Conservation (phyloP, 1,140 invertebrate species). For the Drosophila gunungcola region DNA sequence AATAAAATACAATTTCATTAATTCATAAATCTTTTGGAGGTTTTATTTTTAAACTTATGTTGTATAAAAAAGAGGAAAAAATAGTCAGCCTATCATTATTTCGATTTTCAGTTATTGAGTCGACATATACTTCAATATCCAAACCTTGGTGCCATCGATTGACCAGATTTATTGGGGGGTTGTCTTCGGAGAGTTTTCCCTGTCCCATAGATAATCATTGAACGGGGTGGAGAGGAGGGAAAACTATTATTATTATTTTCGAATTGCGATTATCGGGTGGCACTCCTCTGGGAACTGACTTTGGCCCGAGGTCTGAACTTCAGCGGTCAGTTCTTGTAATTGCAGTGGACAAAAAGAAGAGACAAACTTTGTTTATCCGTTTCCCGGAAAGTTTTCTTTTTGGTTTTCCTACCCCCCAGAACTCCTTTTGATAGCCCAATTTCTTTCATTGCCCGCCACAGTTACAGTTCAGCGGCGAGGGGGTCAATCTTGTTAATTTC, state of each 20-base stretch:
- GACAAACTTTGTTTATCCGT: constrained; percentile 52
- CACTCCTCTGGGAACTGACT: constrained; percentile 8
- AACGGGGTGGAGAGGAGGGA: neutral
- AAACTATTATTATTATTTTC: constrained; percentile 79
- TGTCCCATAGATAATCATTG: constrained; percentile 71
- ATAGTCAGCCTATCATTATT: no score
- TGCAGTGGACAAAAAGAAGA: constrained; percentile 59
- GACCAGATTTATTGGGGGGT: neutral
- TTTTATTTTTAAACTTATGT: no score
- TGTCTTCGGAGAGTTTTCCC: constrained; percentile 19
- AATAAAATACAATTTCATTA: no score
- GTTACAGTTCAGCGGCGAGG: constrained; percentile 23
- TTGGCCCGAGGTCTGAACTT: neutral
- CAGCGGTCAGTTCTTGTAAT: constrained; percentile 51
- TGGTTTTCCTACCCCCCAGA: neutral
- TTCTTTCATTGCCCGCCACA: constrained; percentile 70
- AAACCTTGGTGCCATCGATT: neutral
- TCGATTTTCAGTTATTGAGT: neutral
- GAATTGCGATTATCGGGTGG: constrained; percentile 63
- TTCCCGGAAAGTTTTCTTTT: constrained; percentile 24
- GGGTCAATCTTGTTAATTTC: constrained; percentile 82
- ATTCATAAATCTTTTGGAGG: no score
- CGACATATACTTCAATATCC: neutral
- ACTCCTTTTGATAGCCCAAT: constrained; percentile 66
- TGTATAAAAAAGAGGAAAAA: no score